Evolutionary conservation across 1,140 invertebrate species (phyloP), one percentile per base, ranked within the genome.

Genomic region (Eumeta japonica): DNA sequence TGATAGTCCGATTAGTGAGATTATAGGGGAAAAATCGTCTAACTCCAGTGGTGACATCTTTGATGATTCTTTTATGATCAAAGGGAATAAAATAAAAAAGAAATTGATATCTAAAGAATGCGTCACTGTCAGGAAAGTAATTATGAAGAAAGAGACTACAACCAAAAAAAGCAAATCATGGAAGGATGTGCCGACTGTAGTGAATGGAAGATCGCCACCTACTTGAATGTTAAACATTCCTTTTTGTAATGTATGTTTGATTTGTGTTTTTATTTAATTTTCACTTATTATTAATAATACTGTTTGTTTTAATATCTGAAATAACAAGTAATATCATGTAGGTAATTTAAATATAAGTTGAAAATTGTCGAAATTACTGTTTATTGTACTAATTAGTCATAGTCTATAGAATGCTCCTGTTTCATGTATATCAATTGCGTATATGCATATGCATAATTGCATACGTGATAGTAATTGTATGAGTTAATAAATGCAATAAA

Each of bases 1-100:
- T 24, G 64, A 70, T 32, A 70, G 63, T 27, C 68, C 68, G 0
- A 58, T 68, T 14, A 49, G 52, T 31, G 62, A 57, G 30, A 41
- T 65, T 10, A 64, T 72, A 0, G 63, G 57, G 4, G 57, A 61
- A 1, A 58, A 57, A 9, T 56, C 55, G 0, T 48, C 41, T 0
- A 58, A 71, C 29, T 58, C 66, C 2, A 73, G 68, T 27, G 52
- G 43, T 3, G 68, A 71, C 19, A 62, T 73, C n/a, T 73, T 73
- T 37, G 70, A 74, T n/a, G 70, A 74, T 37, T 74, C 70, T 2
- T 62, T 65, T 19, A 45, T 39, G 2, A 45, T 60, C 10, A 52
- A 71, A 29, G 53, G 55, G n/a, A 70, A 65, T 30, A 62, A 58
- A 28, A 35, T 54, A 4, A 61, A 49, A 33, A 55, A 55, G 30